Evolutionary conservation across 2,888 invertebrate species (phyloP).

Genomic region (Stenurella melanura): DNA sequence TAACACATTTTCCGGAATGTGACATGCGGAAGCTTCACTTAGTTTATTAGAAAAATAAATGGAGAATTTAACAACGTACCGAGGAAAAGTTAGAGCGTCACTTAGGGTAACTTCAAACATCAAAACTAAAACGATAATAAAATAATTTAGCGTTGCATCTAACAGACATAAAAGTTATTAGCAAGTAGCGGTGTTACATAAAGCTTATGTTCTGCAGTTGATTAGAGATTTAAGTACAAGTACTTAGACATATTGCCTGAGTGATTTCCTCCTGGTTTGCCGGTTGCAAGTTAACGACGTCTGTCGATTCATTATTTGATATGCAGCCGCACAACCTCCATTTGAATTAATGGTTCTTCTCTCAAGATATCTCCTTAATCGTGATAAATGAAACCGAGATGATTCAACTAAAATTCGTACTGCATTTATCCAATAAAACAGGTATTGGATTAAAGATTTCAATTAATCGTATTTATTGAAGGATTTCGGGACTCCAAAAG

Average conservation of each 20-base stretch:
- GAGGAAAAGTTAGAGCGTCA: not conserved
- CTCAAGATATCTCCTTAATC: conserved; percentile 60
- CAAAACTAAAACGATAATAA: conserved; percentile 33
- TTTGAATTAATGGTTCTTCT: conserved; percentile 39
- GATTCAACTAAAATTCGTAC: conserved; percentile 61
- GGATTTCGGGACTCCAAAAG: conserved; percentile 22
- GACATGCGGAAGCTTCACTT: not conserved
- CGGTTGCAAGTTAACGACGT: conserved; percentile 53
- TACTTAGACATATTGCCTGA: conserved; percentile 49
- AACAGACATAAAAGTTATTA: conserved; percentile 36
- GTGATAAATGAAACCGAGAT: conserved; percentile 63
- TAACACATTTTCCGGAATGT: too few relatives aligned
- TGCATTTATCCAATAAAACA: conserved; percentile 24
- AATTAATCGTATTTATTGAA: conserved; percentile 28
- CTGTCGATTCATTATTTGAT: conserved; percentile 53
- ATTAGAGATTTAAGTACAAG: conserved; percentile 54
- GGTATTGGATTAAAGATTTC: conserved; percentile 25
- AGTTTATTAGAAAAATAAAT: conserved; percentile 3
- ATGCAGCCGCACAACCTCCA: conserved; percentile 45
- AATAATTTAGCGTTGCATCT: conserved; percentile 37
- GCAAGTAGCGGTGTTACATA: conserved; percentile 32
- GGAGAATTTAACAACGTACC: not conserved
- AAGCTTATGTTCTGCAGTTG: conserved; percentile 44
- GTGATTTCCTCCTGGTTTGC: conserved; percentile 45
- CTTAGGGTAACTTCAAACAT: conserved; percentile 33